A percentile compares a stretch with the other conserved stretches of the same genome.
Conservation (phyloP, 2,888 invertebrate genomes). For the Drosophila meridionalis region DNA sequence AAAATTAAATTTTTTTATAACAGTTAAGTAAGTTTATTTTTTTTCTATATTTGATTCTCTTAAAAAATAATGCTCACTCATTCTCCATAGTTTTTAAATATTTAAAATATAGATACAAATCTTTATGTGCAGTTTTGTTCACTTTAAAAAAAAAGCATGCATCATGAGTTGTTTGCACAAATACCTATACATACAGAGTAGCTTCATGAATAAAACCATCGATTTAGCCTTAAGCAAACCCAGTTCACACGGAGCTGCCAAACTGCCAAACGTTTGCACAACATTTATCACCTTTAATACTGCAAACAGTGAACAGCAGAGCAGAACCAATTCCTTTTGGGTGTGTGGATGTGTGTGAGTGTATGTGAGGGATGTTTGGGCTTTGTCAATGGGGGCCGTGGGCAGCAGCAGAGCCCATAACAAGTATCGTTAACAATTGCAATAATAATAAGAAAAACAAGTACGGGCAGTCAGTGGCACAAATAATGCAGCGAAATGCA, state of each 20-base stretch:
- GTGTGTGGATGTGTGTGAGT: neutral
- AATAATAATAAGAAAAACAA: constrained; percentile 17
- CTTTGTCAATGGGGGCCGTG: neutral
- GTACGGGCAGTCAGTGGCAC: constrained; percentile 10
- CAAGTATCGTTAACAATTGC: constrained; percentile 36
- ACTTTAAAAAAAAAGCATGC: neutral
- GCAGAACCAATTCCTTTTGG: constrained; percentile 3
- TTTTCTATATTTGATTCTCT: too few relatives aligned
- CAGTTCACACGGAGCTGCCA: constrained; percentile 27
- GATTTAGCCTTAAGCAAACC: constrained; percentile 12
- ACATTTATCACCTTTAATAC: constrained; percentile 71
- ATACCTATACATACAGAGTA: neutral
- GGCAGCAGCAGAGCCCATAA: constrained; percentile 13
- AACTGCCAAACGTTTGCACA: constrained; percentile 54
- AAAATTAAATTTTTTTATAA: too few relatives aligned
- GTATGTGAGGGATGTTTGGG: neutral
- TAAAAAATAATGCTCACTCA: neutral
- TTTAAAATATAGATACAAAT: neutral
- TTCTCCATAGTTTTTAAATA: neutral
- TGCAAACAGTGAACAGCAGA: constrained; percentile 12
- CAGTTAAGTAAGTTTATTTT: too few relatives aligned
- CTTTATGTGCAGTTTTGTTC: neutral
- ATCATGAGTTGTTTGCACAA: constrained; percentile 9
- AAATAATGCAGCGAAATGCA: constrained; percentile 66
- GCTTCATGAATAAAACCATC: constrained; percentile 20